These are phyloP conservation scores for Montipora cactus DNA, from an alignment of 64 coral and sea anemone genomes.

Conservation along the genomic window DNA sequence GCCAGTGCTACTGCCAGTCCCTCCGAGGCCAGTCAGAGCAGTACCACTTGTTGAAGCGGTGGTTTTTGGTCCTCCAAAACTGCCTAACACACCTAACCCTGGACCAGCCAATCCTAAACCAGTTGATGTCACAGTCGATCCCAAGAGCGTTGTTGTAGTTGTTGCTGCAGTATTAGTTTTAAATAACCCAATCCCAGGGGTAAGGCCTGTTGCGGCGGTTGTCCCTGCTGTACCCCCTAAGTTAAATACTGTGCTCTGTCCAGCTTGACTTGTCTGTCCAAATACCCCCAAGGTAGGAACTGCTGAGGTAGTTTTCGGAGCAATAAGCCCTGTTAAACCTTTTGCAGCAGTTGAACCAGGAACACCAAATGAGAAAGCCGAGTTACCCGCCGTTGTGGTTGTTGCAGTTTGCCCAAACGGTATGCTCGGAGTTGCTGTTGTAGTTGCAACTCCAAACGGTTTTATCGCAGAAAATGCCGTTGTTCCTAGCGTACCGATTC, in stretches of 20 bases:
- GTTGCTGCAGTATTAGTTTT: constrained; percentile 29
- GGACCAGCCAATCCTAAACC: constrained; percentile 16
- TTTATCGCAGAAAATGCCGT: constrained; percentile 55
- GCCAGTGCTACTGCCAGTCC: constrained; percentile 54
- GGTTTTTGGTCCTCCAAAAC: not conserved
- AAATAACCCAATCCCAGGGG: constrained; percentile 18
- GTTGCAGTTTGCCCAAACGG: constrained; percentile 21
- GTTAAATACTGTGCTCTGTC: constrained; percentile 18
- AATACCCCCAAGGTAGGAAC: constrained; percentile 30
- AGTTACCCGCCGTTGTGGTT: not conserved
- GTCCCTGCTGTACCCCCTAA: not conserved
- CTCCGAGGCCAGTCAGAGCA: constrained; percentile 58
- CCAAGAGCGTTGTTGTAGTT: constrained; percentile 42
- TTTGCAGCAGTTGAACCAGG: not conserved
- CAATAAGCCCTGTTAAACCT: constrained; percentile 22
- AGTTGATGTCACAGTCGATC: constrained; percentile 3
- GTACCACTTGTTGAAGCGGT: not conserved
- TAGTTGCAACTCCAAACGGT: constrained; percentile 31
- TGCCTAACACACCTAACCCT: constrained; percentile 10
- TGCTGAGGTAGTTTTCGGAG: constrained; percentile 27
- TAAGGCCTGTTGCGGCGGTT: not conserved
- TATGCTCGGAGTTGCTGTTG: constrained; percentile 17
- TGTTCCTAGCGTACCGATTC: not conserved
- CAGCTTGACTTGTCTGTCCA: constrained; percentile 39
- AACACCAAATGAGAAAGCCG: constrained; percentile 48